Conservation (phyloP, 2,888 invertebrate genomes). For the Halictus quadricinctus region DNA sequence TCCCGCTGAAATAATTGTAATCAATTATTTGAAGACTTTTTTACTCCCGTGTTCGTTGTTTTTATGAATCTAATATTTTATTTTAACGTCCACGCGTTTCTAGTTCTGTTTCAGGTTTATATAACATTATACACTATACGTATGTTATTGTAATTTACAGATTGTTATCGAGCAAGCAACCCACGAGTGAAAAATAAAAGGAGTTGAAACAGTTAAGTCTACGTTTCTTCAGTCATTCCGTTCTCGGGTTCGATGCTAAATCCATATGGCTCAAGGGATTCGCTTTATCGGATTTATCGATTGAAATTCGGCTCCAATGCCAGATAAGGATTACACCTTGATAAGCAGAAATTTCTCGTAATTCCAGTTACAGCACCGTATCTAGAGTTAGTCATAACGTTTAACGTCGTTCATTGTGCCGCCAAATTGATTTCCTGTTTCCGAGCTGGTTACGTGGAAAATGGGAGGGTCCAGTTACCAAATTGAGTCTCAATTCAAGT, state of each 20-base stretch:
- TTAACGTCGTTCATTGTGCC: slow-evolving; percentile 24
- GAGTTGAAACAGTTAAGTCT: slow-evolving; percentile 14
- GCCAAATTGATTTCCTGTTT: slow-evolving; percentile 59
- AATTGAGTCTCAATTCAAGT: background rate
- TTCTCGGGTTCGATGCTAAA: background rate
- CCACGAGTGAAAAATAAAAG: slow-evolving; percentile 49
- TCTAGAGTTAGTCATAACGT: slow-evolving; percentile 10
- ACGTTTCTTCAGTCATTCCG: background rate
- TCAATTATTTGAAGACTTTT: background rate
- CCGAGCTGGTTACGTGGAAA: slow-evolving; percentile 30
- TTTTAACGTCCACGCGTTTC: slow-evolving; percentile 17
- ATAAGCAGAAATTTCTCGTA: slow-evolving; percentile 14
- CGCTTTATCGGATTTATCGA: background rate
- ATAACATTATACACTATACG: slow-evolving; percentile 3
- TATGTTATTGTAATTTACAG: slow-evolving; percentile 64
- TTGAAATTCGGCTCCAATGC: background rate
- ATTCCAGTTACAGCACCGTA: background rate
- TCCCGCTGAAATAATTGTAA: background rate
- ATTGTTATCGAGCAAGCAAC: slow-evolving; percentile 63
- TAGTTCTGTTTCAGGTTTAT: background rate
- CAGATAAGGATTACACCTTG: slow-evolving; percentile 17
- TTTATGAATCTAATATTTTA: slow-evolving; percentile 24
- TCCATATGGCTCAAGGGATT: background rate
- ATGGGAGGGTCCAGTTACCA: slow-evolving; percentile 9
- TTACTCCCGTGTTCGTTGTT: background rate